These are phyloP conservation scores for Aphrophora alni DNA, from an alignment of 2,888 invertebrate species.

Conservation along the genomic window DNA sequence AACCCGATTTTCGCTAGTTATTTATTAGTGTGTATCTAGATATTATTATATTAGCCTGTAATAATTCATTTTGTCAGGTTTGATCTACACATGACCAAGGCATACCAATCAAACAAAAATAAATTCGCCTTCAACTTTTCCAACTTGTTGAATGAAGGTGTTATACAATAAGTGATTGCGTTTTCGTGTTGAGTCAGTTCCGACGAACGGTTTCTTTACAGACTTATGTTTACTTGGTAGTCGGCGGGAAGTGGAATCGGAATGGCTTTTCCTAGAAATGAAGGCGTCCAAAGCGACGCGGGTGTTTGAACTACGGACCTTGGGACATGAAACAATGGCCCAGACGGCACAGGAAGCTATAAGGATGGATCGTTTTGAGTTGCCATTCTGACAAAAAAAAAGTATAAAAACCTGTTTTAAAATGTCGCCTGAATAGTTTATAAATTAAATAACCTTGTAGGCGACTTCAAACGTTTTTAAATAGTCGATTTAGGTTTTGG, in stretches of 20 bases:
- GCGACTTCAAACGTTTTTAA: background rate
- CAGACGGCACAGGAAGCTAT: conserved; percentile 9
- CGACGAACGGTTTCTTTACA: too few species aligned
- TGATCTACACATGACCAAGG: too few species aligned
- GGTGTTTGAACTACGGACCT: background rate
- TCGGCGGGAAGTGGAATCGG: too few species aligned
- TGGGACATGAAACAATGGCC: background rate
- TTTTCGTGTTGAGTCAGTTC: background rate
- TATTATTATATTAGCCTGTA: too few species aligned
- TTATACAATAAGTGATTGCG: background rate
- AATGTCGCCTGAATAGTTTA: background rate
- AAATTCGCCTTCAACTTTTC: too few species aligned
- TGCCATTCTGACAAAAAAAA: background rate
- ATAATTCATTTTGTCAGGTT: too few species aligned
- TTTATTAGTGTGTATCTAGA: too few species aligned
- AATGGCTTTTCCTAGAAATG: background rate
- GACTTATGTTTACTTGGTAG: too few species aligned
- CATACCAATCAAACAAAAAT: too few species aligned
- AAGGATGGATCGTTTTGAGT: background rate
- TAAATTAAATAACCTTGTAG: background rate
- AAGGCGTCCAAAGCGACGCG: background rate
- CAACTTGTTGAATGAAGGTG: too few species aligned
- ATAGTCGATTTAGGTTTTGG: background rate
- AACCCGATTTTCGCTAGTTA: too few species aligned
- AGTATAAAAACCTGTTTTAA: background rate